These are phyloP conservation scores for Parnassius apollo DNA, from an alignment of 2,888 invertebrate species.

Conservation along the genomic window DNA sequence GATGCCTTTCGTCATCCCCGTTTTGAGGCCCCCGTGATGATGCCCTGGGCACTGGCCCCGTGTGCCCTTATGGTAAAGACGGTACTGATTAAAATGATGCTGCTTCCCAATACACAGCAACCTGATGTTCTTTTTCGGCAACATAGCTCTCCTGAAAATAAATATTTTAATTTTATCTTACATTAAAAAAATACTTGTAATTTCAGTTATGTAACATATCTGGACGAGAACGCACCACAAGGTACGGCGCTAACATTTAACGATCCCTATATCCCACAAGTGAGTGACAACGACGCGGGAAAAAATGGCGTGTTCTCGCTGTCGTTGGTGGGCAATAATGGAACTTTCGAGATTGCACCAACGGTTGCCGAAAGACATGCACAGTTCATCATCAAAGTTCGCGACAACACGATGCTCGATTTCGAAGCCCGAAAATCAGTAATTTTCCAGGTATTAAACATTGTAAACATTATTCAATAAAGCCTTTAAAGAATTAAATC, in stretches of 20 bases:
- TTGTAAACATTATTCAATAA: not conserved
- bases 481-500: not conserved
- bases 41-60: too few relatives aligned
- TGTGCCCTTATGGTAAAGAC: too few relatives aligned
- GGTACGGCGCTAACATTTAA: constrained; percentile 88
- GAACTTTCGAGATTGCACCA: constrained; percentile 93
- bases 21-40: too few relatives aligned
- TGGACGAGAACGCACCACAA: constrained; percentile 91
- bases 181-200: too few relatives aligned
- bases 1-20: too few relatives aligned
- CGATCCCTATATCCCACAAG: constrained; percentile 86
- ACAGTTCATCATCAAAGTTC: constrained; percentile 90
- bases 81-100: too few relatives aligned
- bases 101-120: too few relatives aligned
- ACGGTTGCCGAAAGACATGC: constrained; percentile 89
- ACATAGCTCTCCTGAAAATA: too few relatives aligned
- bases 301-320: constrained; percentile 92
- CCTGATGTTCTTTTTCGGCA: too few relatives aligned
- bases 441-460: constrained; percentile 84
- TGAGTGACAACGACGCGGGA: constrained; percentile 89
- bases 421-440: constrained; percentile 90
- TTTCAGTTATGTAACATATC: constrained; percentile 85
- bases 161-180: too few relatives aligned
- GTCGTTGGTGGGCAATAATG: constrained; percentile 89
- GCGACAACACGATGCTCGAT: constrained; percentile 90